Base-by-base conservation (phyloP, 2,797 vertebrate genomes). In the Macroramphosus scolopax region DNA sequence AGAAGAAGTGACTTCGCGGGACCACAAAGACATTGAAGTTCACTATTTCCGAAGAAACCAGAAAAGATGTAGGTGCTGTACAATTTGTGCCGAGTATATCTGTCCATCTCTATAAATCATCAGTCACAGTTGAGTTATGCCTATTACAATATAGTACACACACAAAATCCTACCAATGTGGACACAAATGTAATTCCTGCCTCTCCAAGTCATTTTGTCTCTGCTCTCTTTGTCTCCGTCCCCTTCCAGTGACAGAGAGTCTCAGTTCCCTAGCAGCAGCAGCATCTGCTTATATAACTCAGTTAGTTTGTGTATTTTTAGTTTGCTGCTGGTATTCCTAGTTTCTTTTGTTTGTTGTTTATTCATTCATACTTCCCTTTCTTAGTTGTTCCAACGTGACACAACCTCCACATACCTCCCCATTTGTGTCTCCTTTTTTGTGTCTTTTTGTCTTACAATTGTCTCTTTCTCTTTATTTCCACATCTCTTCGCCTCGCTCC, bases 261-360 rank as follows among this genome's bases (percentile, higher is more conserved):
- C 65, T 80, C 57, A 72, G 78, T 62, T 67, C 71, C 77, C 69
- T 26, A 42, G 61, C 67, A 78, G 84, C 82, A 78, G 84, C 82
- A 77, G 78, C 71, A 75, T 82, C 71, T 84, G 80, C 83, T 90
- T 88, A 89, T 87, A 82, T 88, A 89, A 91, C 85, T 83, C 75
- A 37, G n/a, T n/a, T 88, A 83, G 75, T 75, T 76, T 85, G 79
- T 83, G 82, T 82, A 65, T 80, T 78, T 84, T 68, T 63, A 72
- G 41, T 46, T 62, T 67, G 46, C 74, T 77, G 51, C 51, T 24
- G 63, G 63, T 82, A 64, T 77, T 64, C 63, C 63, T 64, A 35
- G 13, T 74, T 65, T 67, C 51, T 49, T 39, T 41, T 25, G 61
- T 57, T 62, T 68, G 40, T 51, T 66, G 26, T 37, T 69, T 66